phyloP scores from a whole-genome alignment of 1,140 invertebrate species.

The Cecropterus lyciades region DNA sequence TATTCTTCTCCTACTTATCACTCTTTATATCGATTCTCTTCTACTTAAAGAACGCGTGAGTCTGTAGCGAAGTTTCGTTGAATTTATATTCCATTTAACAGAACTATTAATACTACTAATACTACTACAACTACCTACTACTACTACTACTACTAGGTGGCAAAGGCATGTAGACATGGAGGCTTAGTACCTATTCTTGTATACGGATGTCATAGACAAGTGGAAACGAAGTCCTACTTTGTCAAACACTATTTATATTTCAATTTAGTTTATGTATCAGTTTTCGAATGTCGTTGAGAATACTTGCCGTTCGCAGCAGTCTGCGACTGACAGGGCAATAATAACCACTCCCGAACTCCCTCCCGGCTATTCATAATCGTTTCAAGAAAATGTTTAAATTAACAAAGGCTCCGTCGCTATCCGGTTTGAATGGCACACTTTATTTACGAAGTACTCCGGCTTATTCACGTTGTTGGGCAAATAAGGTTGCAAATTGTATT shows the following conservation, averaged over 20 bases:
- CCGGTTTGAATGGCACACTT: conserved; percentile 3
- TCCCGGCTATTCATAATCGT: conserved; percentile 26
- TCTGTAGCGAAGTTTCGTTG: no score
- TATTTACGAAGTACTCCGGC: conserved; percentile 13
- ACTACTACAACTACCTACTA: no score
- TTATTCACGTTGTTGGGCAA: conserved; percentile 9
- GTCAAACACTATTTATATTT: not conserved
- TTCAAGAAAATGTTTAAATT: conserved; percentile 34
- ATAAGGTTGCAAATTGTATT: conserved; percentile 4
- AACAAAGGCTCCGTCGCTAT: conserved; percentile 14
- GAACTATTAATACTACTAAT: no score
- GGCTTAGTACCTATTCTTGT: not conserved
- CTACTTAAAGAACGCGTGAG: no score
- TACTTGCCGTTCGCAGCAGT: conserved; percentile 19
- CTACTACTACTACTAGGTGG: no score
- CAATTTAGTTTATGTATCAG: conserved; percentile 11
- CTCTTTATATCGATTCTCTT: no score
- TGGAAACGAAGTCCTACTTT: no score
- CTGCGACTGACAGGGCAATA: conserved; percentile 32
- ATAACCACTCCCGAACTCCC: conserved; percentile 27
- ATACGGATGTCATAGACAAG: not conserved
- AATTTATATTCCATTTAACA: no score
- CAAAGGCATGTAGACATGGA: no score
- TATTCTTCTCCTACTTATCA: no score
- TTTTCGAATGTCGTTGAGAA: conserved; percentile 25